A percentile compares a stretch with the other conserved stretches of the same genome.
Conservation (phyloP, 2,888 invertebrate genomes). For the Drosophila mulleri region DNA sequence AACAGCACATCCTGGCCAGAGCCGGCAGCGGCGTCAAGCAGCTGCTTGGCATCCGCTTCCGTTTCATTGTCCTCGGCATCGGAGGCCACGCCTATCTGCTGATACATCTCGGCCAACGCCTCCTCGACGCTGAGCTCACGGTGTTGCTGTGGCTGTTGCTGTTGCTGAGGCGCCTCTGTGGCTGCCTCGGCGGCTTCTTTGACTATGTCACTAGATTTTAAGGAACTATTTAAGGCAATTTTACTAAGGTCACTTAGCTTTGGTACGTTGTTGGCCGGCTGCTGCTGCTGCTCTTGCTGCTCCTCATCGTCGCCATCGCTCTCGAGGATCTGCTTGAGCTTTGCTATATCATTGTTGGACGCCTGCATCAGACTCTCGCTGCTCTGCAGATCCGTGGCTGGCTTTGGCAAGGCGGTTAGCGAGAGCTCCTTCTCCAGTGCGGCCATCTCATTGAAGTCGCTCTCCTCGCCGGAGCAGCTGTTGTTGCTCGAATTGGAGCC, state of each 20-base stretch:
- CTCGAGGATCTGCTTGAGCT: constrained; percentile 80
- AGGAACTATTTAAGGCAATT: constrained; percentile 85
- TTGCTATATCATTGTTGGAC: constrained; percentile 75
- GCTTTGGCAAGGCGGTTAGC: constrained; percentile 26
- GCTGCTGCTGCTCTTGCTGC: constrained; percentile 9
- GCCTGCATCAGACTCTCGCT: background rate
- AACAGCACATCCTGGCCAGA: constrained; percentile 80
- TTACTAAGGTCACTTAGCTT: constrained; percentile 86
- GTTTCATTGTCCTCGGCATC: constrained; percentile 73
- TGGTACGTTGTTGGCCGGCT: constrained; percentile 73
- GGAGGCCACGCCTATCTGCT: constrained; percentile 80
- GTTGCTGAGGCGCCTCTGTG: background rate
- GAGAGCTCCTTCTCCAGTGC: constrained; percentile 81
- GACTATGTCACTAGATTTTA: constrained; percentile 64
- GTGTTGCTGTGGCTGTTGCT: background rate
- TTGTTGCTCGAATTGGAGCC: constrained; percentile 36
- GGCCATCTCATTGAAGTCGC: constrained; percentile 77
- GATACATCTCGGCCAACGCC: constrained; percentile 83
- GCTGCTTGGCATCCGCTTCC: constrained; percentile 28
- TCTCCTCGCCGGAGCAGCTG: constrained; percentile 57
- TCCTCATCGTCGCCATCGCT: constrained; percentile 67
- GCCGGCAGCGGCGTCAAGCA: constrained; percentile 31
- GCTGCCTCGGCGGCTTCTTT: constrained; percentile 44
- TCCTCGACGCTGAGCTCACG: constrained; percentile 82
- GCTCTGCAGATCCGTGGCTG: constrained; percentile 1